Percentiles rank a stretch among this genome's conserved stretches.
Evolutionary conservation across 2,113 vertebrate genomes (phyloP).

Genomic region (Oncorhynchus mykiss): DNA sequence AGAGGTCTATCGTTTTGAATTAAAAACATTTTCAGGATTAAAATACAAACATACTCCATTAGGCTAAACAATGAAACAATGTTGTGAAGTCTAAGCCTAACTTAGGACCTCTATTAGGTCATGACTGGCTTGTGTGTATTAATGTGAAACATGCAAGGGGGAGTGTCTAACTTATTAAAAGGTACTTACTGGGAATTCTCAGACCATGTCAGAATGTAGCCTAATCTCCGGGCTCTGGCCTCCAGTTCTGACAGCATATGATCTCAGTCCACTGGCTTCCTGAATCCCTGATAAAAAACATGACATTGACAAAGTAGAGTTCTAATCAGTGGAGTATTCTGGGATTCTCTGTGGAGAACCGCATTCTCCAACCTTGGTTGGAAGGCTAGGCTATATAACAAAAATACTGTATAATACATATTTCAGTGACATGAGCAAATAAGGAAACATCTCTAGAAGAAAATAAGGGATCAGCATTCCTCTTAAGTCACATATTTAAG

Average conservation of each 20-base stretch:
- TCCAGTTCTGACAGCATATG: background rate
- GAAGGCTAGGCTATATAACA: background rate
- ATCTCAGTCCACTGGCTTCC: constrained; percentile 21
- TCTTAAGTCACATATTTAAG: too few species aligned
- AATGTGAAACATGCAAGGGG: background rate
- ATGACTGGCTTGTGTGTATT: too few species aligned
- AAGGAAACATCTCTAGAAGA: too few species aligned
- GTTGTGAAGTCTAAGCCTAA: background rate
- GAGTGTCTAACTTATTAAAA: constrained; percentile 5
- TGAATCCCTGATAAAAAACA: constrained; percentile 21
- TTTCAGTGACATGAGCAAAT: background rate
- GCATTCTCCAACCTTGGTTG: background rate
- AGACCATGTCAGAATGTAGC: background rate
- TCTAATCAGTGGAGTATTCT: background rate
- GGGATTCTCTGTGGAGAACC: background rate
- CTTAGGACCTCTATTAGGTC: background rate
- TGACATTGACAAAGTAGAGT: background rate
- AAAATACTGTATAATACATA: background rate
- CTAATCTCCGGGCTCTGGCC: background rate
- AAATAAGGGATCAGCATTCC: too few species aligned
- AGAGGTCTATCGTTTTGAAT: background rate
- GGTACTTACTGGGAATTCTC: constrained; percentile 19
- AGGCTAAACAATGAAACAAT: too few species aligned
- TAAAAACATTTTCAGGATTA: too few species aligned
- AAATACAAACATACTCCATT: too few species aligned